Evolutionary conservation across 2,113 vertebrate species (phyloP).

Genomic region (Phalacrocorax pelagicus): DNA sequence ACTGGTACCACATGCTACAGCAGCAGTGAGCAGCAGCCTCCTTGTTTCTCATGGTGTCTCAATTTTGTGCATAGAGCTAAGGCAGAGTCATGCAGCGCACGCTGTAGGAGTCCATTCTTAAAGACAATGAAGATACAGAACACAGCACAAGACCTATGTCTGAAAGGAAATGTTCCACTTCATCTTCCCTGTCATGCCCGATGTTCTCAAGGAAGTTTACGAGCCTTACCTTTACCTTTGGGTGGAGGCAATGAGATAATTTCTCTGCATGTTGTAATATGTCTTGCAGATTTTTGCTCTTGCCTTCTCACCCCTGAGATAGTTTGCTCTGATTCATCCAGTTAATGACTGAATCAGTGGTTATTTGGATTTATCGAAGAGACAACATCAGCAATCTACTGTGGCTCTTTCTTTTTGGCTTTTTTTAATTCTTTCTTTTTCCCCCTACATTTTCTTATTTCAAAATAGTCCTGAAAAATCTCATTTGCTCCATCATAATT

Average conservation of each 20-base stretch:
- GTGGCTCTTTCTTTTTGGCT: not conserved
- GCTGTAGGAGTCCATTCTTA: not conserved
- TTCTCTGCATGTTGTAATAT: slow-evolving; percentile 57
- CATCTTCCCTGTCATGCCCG: not conserved
- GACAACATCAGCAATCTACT: slow-evolving; percentile 1
- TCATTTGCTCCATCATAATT: not conserved
- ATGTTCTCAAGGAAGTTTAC: slow-evolving; percentile 2
- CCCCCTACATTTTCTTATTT: not conserved
- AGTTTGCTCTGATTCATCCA: slow-evolving; percentile 36
- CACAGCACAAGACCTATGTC: not conserved
- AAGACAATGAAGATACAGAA: not conserved
- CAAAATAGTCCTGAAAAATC: not conserved
- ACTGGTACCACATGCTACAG: not conserved
- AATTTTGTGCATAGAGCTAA: not conserved
- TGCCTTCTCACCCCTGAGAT: not conserved
- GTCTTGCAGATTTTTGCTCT: not conserved
- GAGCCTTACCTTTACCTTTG: slow-evolving; percentile 25
- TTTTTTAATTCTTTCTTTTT: not conserved
- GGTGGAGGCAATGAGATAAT: slow-evolving; percentile 42
- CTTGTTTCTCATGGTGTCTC: not conserved
- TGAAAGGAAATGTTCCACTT: not conserved
- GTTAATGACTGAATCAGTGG: not conserved
- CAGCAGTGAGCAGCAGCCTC: not conserved
- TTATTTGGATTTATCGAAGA: slow-evolving; percentile 47
- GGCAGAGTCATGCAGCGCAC: not conserved